These are phyloP conservation scores for Xylocopa sonorina DNA, from an alignment of 1,140 invertebrate genomes.

Conservation along the genomic window DNA sequence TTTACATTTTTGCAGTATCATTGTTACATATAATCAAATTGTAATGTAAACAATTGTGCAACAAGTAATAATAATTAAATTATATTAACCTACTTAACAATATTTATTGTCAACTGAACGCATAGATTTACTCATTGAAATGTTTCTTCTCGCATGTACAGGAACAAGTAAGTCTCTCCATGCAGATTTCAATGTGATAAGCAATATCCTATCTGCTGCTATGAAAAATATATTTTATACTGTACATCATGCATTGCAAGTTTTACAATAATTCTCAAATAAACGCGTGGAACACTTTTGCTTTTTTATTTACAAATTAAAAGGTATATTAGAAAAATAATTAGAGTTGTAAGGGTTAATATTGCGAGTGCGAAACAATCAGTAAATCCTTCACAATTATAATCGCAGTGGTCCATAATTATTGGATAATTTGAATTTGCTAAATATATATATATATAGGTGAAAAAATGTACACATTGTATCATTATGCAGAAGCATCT, in stretches of 20 bases:
- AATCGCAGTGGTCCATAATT: not conserved
- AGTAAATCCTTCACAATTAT: conserved; percentile 17
- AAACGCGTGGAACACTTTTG: conserved; percentile 11
- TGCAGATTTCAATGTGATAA: conserved; percentile 37
- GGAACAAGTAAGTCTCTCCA: conserved; percentile 27
- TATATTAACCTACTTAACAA: not conserved
- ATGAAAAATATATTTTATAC: conserved; percentile 35
- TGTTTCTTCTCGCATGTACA: not conserved
- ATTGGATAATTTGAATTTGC: not conserved
- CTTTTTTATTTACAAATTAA: conserved; percentile 9
- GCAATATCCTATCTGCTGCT: not conserved
- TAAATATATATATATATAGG: no score
- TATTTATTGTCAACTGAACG: conserved; percentile 32
- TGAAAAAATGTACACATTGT: conserved; percentile 24
- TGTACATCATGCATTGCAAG: conserved; percentile 10
- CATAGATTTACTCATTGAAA: conserved; percentile 6
- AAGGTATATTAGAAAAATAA: conserved; percentile 3
- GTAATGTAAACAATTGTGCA: conserved; percentile 16
- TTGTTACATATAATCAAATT: not conserved
- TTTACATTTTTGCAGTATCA: not conserved
- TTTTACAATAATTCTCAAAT: conserved; percentile 8
- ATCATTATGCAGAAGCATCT: conserved; percentile 2
- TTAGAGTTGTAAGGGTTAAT: conserved; percentile 17
- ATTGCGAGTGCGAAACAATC: conserved; percentile 29
- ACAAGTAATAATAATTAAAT: conserved; percentile 16